Percentiles rank a stretch among this genome's conserved stretches.
These are phyloP conservation scores for Parnassius apollo DNA, from an alignment of 2,888 invertebrate genomes.

Conservation along the genomic window DNA sequence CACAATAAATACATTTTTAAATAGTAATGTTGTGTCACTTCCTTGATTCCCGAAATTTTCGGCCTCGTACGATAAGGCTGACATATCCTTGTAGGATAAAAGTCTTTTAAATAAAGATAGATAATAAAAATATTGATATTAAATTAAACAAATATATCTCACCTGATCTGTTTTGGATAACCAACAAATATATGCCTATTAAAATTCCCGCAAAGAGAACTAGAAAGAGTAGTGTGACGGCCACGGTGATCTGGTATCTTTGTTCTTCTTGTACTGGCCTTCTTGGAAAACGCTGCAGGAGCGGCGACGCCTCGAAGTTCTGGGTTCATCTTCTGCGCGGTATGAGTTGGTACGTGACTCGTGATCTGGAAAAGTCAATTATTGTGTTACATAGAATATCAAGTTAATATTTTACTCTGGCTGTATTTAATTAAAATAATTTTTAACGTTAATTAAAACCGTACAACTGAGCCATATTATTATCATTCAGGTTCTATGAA, in stretches of 20 bases:
- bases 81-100: too few species aligned
- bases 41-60: too few species aligned
- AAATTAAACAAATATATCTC: background rate
- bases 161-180: conserved; percentile 59
- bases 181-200: conserved; percentile 64
- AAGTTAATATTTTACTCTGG: too few species aligned
- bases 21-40: too few species aligned
- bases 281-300: conserved; percentile 48
- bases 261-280: conserved; percentile 1
- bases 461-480: too few species aligned
- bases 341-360: conserved; percentile 53
- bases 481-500: too few species aligned
- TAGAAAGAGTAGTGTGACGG: conserved; percentile 49
- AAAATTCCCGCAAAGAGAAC: conserved; percentile 55
- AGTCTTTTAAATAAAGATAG: too few species aligned
- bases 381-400: background rate
- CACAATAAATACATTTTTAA: too few species aligned
- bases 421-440: too few species aligned
- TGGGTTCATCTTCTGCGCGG: conserved; percentile 32
- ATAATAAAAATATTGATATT: too few species aligned
- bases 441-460: too few species aligned
- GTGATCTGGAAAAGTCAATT: conserved; percentile 46
- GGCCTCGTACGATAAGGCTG: too few species aligned
- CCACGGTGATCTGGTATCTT: conserved; percentile 40
- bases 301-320: conserved; percentile 50